phyloP scores from a whole-genome alignment of 2,888 invertebrate species.

The Lasioglossum lativentre region DNA sequence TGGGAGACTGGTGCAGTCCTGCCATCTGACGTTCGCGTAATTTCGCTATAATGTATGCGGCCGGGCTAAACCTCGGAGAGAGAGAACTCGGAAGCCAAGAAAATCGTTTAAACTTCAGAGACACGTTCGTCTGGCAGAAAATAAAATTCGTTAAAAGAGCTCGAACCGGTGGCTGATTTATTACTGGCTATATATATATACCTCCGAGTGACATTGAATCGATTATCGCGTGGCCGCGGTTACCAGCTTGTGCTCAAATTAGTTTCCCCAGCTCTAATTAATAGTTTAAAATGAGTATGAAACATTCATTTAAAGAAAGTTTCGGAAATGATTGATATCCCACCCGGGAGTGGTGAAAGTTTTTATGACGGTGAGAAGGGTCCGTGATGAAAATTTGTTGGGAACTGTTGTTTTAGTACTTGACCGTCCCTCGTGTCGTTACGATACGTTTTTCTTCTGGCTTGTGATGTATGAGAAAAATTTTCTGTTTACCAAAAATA shows the following conservation, averaged over 20 bases:
- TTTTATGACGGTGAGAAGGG: not conserved
- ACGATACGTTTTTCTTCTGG: not conserved
- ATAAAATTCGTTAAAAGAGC: not conserved
- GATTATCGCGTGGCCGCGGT: not conserved
- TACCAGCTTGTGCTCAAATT: not conserved
- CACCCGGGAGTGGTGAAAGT: not conserved
- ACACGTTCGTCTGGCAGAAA: not conserved
- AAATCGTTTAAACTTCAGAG: conserved; percentile 7
- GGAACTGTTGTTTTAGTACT: not conserved
- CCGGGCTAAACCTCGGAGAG: not conserved
- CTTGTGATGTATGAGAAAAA: not conserved
- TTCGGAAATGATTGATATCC: not conserved
- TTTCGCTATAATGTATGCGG: not conserved
- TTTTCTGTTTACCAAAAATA: not conserved
- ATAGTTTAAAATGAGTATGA: not conserved
- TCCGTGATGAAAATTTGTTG: not conserved
- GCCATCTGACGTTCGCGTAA: conserved; percentile 17
- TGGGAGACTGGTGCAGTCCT: not conserved
- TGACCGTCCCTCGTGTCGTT: not conserved
- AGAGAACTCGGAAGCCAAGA: not conserved
- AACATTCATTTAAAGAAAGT: not conserved
- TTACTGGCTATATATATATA: not conserved
- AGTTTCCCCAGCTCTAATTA: not conserved
- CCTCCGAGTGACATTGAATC: not conserved
- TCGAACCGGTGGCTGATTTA: not conserved